phyloP scores from a whole-genome alignment of 2,113 vertebrate species.

The Mohoua ochrocephala region DNA sequence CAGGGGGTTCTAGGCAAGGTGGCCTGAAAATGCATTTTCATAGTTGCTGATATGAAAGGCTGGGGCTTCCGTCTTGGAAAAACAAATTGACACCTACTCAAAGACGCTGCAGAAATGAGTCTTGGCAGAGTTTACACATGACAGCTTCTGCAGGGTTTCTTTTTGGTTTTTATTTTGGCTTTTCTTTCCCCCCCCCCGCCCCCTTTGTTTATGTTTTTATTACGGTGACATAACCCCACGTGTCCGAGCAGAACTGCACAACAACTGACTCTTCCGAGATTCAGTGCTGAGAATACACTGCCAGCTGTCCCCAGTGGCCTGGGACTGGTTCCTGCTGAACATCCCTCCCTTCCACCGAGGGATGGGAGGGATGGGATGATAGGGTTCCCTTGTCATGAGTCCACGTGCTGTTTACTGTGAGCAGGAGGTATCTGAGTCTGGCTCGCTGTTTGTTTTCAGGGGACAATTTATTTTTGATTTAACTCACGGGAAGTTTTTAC shows the following conservation, averaged over 20 bases:
- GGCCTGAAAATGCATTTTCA: constrained; percentile 6
- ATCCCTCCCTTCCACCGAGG: background rate
- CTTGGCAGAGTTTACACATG: background rate
- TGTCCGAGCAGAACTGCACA: background rate
- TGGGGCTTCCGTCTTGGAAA: background rate
- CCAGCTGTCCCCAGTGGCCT: background rate
- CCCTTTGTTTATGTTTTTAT: constrained; percentile 1
- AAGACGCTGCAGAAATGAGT: background rate
- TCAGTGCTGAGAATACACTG: background rate
- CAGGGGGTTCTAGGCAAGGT: background rate
- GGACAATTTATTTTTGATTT: background rate
- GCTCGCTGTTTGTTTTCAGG: background rate
- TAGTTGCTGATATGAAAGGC: background rate
- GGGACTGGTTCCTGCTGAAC: background rate
- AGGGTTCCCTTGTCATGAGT: background rate
- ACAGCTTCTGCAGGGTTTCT: background rate
- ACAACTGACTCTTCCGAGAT: background rate
- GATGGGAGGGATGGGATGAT: background rate
- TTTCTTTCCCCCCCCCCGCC: background rate
- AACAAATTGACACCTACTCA: background rate
- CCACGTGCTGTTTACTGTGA: background rate
- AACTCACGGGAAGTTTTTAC: background rate
- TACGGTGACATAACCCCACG: background rate
- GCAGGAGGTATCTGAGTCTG: background rate
- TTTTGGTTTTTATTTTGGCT: background rate